Conservation (phyloP, 2,888 invertebrate genomes). For the Heliconius cydno region DNA sequence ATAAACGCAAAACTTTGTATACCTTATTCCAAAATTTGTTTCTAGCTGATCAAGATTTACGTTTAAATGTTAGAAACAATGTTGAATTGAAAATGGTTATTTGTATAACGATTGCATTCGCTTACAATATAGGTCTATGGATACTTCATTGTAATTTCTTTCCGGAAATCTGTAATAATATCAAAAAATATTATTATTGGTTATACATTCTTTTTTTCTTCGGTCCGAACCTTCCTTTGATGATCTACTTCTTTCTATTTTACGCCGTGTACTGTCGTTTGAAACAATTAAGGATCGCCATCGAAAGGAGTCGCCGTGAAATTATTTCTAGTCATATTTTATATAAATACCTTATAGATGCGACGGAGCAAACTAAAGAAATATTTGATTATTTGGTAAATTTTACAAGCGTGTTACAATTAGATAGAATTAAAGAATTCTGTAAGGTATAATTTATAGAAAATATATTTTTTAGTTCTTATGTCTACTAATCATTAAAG, state of each 20-base stretch:
- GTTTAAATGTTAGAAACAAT: background rate
- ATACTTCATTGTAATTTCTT: background rate
- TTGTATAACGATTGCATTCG: background rate
- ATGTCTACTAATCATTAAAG: background rate
- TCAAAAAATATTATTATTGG: background rate
- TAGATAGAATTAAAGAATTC: background rate
- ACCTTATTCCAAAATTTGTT: slow-evolving; percentile 12
- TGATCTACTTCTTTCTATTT: slow-evolving; percentile 36
- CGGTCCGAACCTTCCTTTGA: slow-evolving; percentile 24
- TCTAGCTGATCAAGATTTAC: slow-evolving; percentile 16
- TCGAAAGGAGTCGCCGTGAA: background rate
- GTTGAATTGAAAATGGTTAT: slow-evolving; percentile 17
- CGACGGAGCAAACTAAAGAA: slow-evolving; percentile 18
- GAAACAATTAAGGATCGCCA: slow-evolving; percentile 14
- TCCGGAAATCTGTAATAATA: background rate
- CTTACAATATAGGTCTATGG: background rate
- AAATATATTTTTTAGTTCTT: slow-evolving; percentile 4
- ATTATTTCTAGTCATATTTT: slow-evolving; percentile 16
- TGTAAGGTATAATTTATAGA: background rate
- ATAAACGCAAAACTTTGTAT: slow-evolving; percentile 11
- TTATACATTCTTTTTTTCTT: background rate
- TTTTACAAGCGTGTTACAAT: background rate
- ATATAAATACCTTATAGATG: slow-evolving; percentile 38
- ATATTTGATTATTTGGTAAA: slow-evolving; percentile 33
- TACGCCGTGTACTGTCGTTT: slow-evolving; percentile 30